phyloP scores from a whole-genome alignment of 1,140 invertebrate species.

The Lanistes nyassanus region DNA sequence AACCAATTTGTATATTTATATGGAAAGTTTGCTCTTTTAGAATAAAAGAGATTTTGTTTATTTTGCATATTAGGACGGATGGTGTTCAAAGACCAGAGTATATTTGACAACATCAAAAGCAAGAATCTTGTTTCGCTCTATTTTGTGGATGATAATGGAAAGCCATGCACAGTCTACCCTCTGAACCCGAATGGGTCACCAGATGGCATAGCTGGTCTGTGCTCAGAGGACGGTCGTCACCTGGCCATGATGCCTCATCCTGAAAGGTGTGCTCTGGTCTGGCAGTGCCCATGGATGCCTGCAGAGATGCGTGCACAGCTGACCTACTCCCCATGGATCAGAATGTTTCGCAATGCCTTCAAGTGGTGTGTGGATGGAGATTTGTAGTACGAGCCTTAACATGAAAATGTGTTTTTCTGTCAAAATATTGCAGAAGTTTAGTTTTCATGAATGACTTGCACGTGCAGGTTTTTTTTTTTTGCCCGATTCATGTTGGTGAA shows the following conservation, averaged over 20 bases:
- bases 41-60: neutral
- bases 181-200: conserved; percentile 93
- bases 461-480: no score
- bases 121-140: conserved; percentile 79
- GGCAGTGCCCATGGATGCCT: conserved; percentile 67
- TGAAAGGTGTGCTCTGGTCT: conserved; percentile 75
- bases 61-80: conserved; percentile 69
- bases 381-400: neutral
- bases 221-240: conserved; percentile 89
- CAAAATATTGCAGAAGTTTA: no score
- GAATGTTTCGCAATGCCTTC: conserved; percentile 92
- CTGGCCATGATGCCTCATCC: conserved; percentile 99
- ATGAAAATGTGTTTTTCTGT: neutral
- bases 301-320: conserved; percentile 66
- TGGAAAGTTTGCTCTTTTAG: neutral
- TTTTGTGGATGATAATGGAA: conserved; percentile 85
- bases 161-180: conserved; percentile 84
- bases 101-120: conserved; percentile 72
- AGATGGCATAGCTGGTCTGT: conserved; percentile 83
- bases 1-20: neutral
- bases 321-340: conserved; percentile 85
- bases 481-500: no score
- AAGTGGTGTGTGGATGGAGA: conserved; percentile 74
- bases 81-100: conserved; percentile 67
- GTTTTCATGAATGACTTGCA: no score